These are phyloP conservation scores for Glossophaga mutica DNA, from an alignment of 2,797 vertebrate genomes.

Conservation along the genomic window DNA sequence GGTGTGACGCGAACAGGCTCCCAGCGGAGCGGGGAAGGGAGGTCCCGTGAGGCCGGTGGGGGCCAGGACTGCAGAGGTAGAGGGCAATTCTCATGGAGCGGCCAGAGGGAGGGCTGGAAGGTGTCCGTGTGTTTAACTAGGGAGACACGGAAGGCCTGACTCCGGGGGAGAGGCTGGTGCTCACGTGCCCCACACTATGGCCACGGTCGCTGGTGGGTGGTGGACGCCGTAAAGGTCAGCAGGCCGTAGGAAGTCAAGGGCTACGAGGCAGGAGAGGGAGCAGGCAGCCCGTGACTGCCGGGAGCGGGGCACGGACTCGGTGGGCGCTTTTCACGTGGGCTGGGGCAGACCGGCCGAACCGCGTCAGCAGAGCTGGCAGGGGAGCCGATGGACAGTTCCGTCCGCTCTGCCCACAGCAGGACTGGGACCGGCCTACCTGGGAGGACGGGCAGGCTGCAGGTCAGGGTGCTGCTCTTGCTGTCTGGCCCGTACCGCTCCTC, in stretches of 20 bases:
- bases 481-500: constrained; percentile 88
- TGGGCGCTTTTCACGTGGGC: fast-evolving
- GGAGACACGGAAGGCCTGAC: neutral
- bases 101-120: neutral
- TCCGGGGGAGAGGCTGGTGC: neutral
- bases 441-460: constrained; percentile 86
- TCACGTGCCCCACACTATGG: neutral
- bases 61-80: neutral
- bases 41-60: fast-evolving
- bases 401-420: neutral
- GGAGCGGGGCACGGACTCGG: neutral
- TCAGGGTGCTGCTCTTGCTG: constrained; percentile 78
- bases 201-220: fast-evolving
- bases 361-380: too few species aligned
- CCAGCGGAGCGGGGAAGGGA: neutral
- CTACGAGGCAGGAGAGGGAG: fast-evolving
- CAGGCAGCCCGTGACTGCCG: too few species aligned
- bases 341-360: fast-evolving
- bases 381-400: fast-evolving
- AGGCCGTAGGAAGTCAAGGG: neutral
- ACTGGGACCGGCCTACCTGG: constrained; percentile 83
- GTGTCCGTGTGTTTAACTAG: neutral
- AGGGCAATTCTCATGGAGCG: neutral
- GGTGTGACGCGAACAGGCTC: fast-evolving
- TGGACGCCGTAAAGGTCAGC: neutral